These are phyloP conservation scores for Talpa occidentalis DNA, from an alignment of 2,113 vertebrate species.

Conservation along the genomic window DNA sequence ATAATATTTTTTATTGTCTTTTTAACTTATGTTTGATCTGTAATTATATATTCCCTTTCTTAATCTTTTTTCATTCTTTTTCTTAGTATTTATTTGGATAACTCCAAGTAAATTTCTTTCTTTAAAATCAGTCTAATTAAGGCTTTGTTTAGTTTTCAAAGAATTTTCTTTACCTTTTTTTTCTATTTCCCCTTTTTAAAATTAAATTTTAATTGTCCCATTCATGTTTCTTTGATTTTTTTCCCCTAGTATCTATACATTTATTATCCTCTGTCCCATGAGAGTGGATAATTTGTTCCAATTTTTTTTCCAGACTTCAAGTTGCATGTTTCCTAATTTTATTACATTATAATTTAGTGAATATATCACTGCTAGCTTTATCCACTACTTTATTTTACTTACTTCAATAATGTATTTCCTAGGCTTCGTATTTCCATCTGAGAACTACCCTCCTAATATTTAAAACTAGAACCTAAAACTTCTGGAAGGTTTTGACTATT, in stretches of 20 bases:
- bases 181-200: neutral
- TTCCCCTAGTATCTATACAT: neutral
- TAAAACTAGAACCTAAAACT: neutral
- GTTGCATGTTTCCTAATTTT: neutral
- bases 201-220: neutral
- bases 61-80: neutral
- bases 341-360: neutral
- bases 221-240: neutral
- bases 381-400: neutral
- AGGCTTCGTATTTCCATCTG: neutral
- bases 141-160: neutral
- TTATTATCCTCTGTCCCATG: neutral
- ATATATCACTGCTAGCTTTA: neutral
- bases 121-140: neutral
- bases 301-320: conserved; percentile 42
- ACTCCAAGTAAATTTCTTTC: neutral
- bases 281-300: neutral
- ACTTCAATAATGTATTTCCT: neutral
- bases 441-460: neutral
- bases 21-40: neutral
- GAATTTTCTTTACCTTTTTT: neutral
- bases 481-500: neutral
- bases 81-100: neutral
- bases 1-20: neutral
- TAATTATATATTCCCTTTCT: neutral